These are phyloP conservation scores for Cladopsammia gracilis DNA, from an alignment of 64 coral and sea anemone genomes.

Conservation along the genomic window DNA sequence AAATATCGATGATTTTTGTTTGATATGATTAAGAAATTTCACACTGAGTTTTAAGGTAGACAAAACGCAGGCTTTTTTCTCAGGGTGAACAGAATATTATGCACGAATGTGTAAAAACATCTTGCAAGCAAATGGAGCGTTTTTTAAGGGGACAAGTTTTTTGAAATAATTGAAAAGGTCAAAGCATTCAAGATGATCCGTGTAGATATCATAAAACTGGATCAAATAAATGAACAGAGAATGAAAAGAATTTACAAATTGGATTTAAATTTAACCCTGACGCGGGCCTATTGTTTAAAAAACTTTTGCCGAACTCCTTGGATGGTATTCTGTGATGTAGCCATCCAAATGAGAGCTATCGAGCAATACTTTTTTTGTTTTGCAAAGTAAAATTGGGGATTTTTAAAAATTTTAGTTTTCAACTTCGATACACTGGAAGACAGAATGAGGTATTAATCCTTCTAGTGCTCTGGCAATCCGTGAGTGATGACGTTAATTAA, in stretches of 20 bases:
- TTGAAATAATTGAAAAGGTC: too few relatives aligned
- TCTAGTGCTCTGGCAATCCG: background rate
- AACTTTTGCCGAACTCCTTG: too few relatives aligned
- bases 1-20: background rate
- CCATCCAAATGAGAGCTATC: too few relatives aligned
- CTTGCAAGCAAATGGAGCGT: too few relatives aligned
- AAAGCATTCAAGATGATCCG: background rate
- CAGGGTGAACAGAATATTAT: background rate
- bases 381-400: too few relatives aligned
- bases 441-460: background rate
- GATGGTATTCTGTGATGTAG: too few relatives aligned
- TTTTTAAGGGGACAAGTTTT: too few relatives aligned
- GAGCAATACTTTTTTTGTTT: too few relatives aligned
- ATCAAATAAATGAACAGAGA: background rate
- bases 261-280: background rate
- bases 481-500: slow-evolving; percentile 37
- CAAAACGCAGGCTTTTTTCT: background rate
- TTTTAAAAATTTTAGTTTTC: too few relatives aligned
- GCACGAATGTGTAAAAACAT: background rate
- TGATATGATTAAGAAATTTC: slow-evolving; percentile 18
- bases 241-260: slow-evolving; percentile 16
- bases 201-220: background rate
- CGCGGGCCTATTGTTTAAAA: background rate
- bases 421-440: too few relatives aligned
- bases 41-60: background rate